These are phyloP conservation scores for Pocillopora damicornis DNA, from an alignment of 64 coral and sea anemone species.

Conservation along the genomic window DNA sequence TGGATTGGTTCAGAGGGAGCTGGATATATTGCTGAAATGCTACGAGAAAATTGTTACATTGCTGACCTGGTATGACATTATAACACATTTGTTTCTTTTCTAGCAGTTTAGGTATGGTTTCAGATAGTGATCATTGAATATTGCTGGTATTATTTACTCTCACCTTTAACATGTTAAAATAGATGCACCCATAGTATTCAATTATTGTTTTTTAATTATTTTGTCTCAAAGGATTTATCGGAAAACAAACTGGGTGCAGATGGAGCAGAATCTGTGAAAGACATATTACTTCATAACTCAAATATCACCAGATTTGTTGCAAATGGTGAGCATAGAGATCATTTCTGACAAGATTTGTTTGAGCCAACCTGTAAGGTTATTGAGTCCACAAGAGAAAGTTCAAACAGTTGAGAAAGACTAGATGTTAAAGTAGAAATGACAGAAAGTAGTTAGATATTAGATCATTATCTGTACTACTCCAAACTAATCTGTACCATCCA, in stretches of 20 bases:
- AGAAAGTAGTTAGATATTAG: no score
- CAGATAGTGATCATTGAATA: no score
- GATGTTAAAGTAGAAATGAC: no score
- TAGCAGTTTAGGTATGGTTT: background rate
- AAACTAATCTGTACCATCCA: no score
- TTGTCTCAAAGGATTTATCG: constrained; percentile 73
- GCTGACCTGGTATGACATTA: constrained; percentile 71
- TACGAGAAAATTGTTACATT: constrained; percentile 98
- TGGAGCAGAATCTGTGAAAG: constrained; percentile 79
- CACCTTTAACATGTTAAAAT: background rate
- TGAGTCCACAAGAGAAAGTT: no score
- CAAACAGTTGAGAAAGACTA: no score
- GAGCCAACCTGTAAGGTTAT: no score
- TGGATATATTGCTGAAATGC: constrained; percentile 90
- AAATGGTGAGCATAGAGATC: constrained; percentile 49
- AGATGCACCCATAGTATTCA: background rate
- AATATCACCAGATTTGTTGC: constrained; percentile 75
- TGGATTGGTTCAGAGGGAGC: constrained; percentile 85
- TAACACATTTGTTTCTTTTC: background rate
- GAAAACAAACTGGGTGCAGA: constrained; percentile 81
- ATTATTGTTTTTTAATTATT: background rate
- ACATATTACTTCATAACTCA: constrained; percentile 84
- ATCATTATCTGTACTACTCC: no score
- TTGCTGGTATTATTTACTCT: no score
- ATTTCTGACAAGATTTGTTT: background rate